Conservation (phyloP, 2,888 invertebrate genomes). For the Hermaeophaga mercurialis region DNA sequence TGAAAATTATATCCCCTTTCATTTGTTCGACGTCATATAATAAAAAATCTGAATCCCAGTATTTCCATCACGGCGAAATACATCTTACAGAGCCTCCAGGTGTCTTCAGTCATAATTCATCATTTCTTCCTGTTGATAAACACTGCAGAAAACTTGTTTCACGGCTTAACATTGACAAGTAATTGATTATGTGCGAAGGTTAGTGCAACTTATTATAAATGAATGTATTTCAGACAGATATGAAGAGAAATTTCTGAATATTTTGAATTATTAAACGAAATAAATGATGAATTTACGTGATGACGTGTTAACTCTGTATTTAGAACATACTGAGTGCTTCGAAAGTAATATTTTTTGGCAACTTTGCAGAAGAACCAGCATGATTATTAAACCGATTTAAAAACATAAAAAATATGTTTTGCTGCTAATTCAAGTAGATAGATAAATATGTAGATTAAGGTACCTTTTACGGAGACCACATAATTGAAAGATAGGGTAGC, state of each 20-base stretch:
- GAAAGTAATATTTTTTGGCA: no score
- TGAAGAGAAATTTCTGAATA: slow-evolving; percentile 5
- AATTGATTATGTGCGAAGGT: slow-evolving; percentile 28
- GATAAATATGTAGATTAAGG: no score
- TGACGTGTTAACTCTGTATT: no score
- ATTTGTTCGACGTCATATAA: slow-evolving; percentile 27
- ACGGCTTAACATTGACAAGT: slow-evolving; percentile 30
- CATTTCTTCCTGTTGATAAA: slow-evolving; percentile 48
- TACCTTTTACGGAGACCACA: no score
- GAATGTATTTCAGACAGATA: slow-evolving; percentile 21
- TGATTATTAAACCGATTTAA: no score
- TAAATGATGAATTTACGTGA: no score
- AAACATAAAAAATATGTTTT: no score
- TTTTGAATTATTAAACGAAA: neutral
- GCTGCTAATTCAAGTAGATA: no score
- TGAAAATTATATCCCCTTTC: slow-evolving; percentile 20
- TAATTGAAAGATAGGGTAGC: no score
- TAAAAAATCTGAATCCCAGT: slow-evolving; percentile 30
- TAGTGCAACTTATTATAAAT: slow-evolving; percentile 23
- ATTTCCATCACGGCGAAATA: slow-evolving; percentile 15
- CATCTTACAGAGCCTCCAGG: slow-evolving; percentile 31
- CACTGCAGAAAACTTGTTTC: slow-evolving; percentile 34
- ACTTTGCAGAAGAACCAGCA: no score
- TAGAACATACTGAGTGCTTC: no score
- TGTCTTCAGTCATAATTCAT: slow-evolving; percentile 51